Percentiles rank a stretch among this genome's conserved stretches.
Conservation (phyloP, 2,797 vertebrate species). For the Eidolon dupreanum region DNA sequence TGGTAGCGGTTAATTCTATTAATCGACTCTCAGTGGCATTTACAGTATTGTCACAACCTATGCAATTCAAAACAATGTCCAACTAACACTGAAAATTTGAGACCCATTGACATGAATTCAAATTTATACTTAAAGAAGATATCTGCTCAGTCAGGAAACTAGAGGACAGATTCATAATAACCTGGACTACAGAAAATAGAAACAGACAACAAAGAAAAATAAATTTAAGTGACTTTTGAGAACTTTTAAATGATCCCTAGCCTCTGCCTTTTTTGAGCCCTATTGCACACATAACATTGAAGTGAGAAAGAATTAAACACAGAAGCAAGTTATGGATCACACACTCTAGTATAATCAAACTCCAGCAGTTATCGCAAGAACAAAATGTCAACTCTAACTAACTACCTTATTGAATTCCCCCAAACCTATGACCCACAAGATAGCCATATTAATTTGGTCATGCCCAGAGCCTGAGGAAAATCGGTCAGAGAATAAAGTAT, state of each 20-base stretch:
- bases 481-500: slow-evolving; percentile 42
- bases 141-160: slow-evolving; percentile 66
- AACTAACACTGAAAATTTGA: slow-evolving; percentile 76
- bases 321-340: slow-evolving; percentile 12
- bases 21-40: slow-evolving; percentile 74
- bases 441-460: slow-evolving; percentile 45
- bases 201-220: slow-evolving; percentile 53
- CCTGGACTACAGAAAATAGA: slow-evolving; percentile 24
- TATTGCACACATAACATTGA: not conserved
- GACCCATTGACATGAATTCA: slow-evolving; percentile 65
- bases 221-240: slow-evolving; percentile 25
- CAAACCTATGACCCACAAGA: slow-evolving; percentile 51
- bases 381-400: slow-evolving; percentile 67
- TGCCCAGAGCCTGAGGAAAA: not conserved
- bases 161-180: slow-evolving; percentile 52
- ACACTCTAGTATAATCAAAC: slow-evolving; percentile 51
- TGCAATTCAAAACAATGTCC: slow-evolving; percentile 74
- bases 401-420: slow-evolving; percentile 51
- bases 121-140: slow-evolving; percentile 76
- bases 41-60: slow-evolving; percentile 69
- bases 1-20: slow-evolving; percentile 79
- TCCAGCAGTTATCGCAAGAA: slow-evolving; percentile 18
- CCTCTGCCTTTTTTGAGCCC: not conserved
- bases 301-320: slow-evolving; percentile 41
- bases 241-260: slow-evolving; percentile 31